Conservation (phyloP, 1,140 invertebrate genomes). For the Leguminivora glycinivorella region DNA sequence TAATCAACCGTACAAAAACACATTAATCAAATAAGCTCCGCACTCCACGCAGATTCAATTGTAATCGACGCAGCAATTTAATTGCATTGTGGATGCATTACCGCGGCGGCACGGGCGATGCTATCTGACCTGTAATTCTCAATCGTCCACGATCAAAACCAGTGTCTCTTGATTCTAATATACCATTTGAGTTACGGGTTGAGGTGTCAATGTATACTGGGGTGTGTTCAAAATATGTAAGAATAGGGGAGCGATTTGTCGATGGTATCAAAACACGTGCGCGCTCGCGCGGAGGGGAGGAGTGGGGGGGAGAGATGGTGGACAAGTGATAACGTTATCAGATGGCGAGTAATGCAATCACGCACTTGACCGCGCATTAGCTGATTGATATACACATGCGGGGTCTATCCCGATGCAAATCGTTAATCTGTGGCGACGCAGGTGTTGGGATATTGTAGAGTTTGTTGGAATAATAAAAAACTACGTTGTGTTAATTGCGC, state of each 20-base stretch:
- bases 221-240: background rate
- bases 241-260: background rate
- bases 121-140: conserved; percentile 2
- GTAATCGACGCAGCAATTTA: conserved; percentile 14
- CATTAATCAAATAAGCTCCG: conserved; percentile 2
- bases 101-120: background rate
- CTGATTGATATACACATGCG: conserved; percentile 12
- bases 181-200: background rate
- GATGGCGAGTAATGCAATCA: conserved; percentile 20
- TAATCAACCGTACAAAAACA: background rate
- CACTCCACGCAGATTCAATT: conserved; percentile 2
- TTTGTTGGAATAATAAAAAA: too few species aligned
- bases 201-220: background rate
- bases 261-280: conserved; percentile 1
- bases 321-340: conserved; percentile 13
- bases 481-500: too few species aligned
- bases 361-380: conserved; percentile 27
- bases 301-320: background rate
- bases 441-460: background rate
- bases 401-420: conserved; percentile 22
- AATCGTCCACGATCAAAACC: background rate
- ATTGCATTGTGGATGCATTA: conserved; percentile 15
- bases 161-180: background rate
- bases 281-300: background rate
- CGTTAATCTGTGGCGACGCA: background rate